Evolutionary conservation across 1,140 invertebrate genomes (phyloP), one percentile per base, ranked within the genome.

Genomic region (Drosophila oshimai): DNA sequence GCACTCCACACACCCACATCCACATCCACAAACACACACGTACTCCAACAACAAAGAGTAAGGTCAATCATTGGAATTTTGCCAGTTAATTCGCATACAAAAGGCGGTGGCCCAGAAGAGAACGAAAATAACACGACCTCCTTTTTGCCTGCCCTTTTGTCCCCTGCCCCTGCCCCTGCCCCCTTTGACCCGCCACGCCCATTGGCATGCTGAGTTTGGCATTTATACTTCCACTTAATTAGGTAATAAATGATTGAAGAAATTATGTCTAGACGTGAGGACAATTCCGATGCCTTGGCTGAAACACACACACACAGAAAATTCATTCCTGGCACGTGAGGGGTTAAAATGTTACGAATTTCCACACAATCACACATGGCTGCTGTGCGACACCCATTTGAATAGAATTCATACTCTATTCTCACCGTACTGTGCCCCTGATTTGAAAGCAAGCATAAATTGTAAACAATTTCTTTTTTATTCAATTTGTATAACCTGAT

Each of bases 191-290:
- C 22, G 46, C 37, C 77, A 83, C 73, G 65, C 64, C 86, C 60
- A 46, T 17, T 41, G 41, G 29, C 58, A 67, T 76, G 84, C 78
- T 83, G 84, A 89, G 79, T 70, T 79, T 58, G 75, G 78, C 86
- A 89, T 83, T 87, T 87, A 87, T 87, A 81, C 74, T 90, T 90
- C 89, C 89, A 90, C 89, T 89, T 90, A 90, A 90, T 90, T 90
- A 89, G 86, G 89, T 89, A 90, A 90, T 90, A 90, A 90, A 90
- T 90, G 89, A 89, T 90, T 90, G 89, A 90, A 83, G 89, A 90
- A 90, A 90, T 90, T 90, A 90, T 90, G 89, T 90, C 89, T 90
- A 90, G 89, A 90, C 89, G 89, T 90, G 89, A 90, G 79, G 70
- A 78, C 76, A 86, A 90, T 90, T 89, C 73, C 73, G 73, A 90